Evolutionary conservation across 2,113 vertebrate genomes (phyloP).

Genomic region (Charina bottae): DNA sequence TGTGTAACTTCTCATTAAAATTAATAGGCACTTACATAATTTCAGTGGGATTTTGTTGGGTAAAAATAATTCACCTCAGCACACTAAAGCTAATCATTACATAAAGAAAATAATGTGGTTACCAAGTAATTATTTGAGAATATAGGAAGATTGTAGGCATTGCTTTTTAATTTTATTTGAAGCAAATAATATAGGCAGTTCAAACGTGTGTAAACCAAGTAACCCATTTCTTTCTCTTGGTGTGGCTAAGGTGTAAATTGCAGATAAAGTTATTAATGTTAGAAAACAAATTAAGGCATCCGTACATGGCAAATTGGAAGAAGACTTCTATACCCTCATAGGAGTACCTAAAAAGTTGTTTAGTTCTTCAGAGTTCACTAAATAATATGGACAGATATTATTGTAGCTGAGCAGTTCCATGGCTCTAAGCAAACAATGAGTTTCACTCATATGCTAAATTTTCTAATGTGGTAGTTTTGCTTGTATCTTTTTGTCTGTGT

Average conservation of each 20-base stretch:
- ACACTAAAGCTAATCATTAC: conserved; percentile 19
- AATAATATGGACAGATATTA: not conserved
- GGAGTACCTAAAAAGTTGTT: not conserved
- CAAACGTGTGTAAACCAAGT: not conserved
- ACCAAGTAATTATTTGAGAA: not conserved
- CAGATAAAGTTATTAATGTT: not conserved
- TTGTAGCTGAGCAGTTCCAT: not conserved
- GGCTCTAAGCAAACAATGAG: not conserved
- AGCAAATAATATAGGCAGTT: not conserved
- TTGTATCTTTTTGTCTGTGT: not conserved
- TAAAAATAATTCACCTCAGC: conserved; percentile 25
- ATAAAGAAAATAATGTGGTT: conserved; percentile 15
- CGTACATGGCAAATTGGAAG: not conserved
- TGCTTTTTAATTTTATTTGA: conserved; percentile 6
- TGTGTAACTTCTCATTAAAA: conserved; percentile 18
- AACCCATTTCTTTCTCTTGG: not conserved
- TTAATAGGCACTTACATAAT: conserved; percentile 35
- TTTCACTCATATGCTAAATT: not conserved
- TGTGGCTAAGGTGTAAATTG: not conserved
- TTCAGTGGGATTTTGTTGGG: conserved; percentile 25
- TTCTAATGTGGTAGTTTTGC: not conserved
- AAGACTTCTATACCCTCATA: not conserved
- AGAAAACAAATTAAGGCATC: not conserved
- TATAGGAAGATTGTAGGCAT: conserved; percentile 10
- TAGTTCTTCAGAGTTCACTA: not conserved